Evolutionary conservation across 2,113 vertebrate species (phyloP), one percentile per base, ranked within the genome.

Genomic region (Callionymus lyra): DNA sequence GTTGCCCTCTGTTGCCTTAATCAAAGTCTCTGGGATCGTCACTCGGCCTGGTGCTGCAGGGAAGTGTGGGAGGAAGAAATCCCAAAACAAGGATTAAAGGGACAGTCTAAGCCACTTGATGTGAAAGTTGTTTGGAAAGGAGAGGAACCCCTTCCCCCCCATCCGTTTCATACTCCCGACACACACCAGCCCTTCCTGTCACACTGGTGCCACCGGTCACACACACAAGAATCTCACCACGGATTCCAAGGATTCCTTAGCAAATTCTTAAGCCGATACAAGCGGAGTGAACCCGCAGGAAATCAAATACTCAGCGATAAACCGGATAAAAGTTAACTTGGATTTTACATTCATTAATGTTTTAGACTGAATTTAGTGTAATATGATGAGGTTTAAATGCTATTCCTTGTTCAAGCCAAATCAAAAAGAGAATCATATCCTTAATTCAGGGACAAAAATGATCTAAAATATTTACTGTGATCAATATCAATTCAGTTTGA

Each of bases 1-100:
- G 59, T 43, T 41, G 32, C 34, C 50, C 31, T 60, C 40, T 60
- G 31, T 56, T 64, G 52, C 48, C 45, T 50, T 43, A 60, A 64
- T 53, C 16, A 6, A 34, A 33, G 46, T 16, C 48, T 41, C 48
- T 14, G n/a, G 19, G 44, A 44, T 41, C 48, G 42, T 34, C 41
- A 49, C 34, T 13, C 6, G 45, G 34, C 16, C 38, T 50, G 46
- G 33, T 41, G 38, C 46, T 45, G 27, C 12, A 21, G 31, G 34
- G 41, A 8, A 27, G 21, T 27, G 21, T 27, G 11, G 41, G 14
- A 32, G 14, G 13, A 39, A 9, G 31, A 18, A 17, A 19, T 12
- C 21, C 21, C 21, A 27, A 27, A 27, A 27, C 21, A 27, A 4
- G 21, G 4, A 35, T 38, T 16, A 9, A 16, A 45, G 27, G 31